Evolutionary conservation across 2,797 vertebrate species (phyloP).

Genomic region (Scyliorhinus canicula): DNA sequence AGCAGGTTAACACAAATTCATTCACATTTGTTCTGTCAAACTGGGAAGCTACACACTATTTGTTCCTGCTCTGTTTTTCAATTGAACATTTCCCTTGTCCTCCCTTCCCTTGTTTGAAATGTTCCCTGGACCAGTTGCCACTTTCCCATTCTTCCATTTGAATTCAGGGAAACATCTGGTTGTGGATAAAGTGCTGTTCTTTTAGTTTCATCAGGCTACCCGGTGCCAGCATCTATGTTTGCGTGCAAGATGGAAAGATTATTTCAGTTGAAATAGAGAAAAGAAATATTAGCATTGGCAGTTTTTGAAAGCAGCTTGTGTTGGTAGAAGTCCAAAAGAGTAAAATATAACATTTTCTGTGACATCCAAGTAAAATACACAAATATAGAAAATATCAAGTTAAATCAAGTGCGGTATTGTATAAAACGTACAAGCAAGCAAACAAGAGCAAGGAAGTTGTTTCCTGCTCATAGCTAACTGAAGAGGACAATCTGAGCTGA

Average conservation of each 20-base stretch:
- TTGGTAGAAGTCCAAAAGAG: not conserved
- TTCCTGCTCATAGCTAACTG: not conserved
- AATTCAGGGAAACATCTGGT: constrained; percentile 23
- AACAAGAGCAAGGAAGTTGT: not conserved
- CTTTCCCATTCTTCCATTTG: not conserved
- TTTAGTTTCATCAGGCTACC: not conserved
- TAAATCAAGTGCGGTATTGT: not conserved
- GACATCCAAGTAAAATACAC: constrained; percentile 23
- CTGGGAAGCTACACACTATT: not conserved
- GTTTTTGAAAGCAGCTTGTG: not conserved
- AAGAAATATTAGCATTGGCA: constrained; percentile 34
- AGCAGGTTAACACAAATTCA: not conserved
- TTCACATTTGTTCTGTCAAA: not conserved
- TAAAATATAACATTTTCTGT: constrained; percentile 11
- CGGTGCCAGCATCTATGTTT: constrained; percentile 15
- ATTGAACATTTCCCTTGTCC: not conserved
- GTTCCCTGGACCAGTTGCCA: not conserved
- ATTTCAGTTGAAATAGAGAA: not conserved
- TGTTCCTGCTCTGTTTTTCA: not conserved
- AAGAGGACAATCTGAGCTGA: not conserved
- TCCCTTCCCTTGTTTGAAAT: not conserved
- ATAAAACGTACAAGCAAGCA: not conserved
- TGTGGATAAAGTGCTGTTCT: not conserved
- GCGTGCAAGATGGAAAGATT: constrained; percentile 35
- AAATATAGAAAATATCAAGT: not conserved